Base-by-base conservation (phyloP, 2,113 vertebrate species). In the Telmatochromis sp. region DNA sequence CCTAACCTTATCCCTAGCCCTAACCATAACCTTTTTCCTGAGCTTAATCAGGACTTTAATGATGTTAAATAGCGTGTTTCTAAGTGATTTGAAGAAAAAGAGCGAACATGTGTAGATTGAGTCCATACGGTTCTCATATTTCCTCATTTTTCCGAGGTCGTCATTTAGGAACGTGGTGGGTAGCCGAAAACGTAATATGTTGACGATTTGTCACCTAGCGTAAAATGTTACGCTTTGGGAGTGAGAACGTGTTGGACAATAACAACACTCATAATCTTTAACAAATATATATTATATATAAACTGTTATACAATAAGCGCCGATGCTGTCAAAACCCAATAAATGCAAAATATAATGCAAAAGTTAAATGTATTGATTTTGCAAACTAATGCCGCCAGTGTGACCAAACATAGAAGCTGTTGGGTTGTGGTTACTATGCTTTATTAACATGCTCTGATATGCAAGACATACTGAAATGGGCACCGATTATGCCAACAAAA, bases 31-130 rank as follows among this genome's bases (percentile, higher is more conserved):
- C 33, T 35, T 35, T 35, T 35, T 4, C 3, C 33, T 35, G 33
- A 35, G 0, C 3, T 35, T 35, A 35, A 9, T 8, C 33, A 35
- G 1, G 33, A 35, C 33, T 35, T 35, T 9, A 35, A 35, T 35
- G 3, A 35, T 35, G 33, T 35, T 35, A 35, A 35, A 35, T 35
- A 35, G 33, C 8, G 8, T 35, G 33, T 35, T 35, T 35, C 33
- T 35, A 35, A 35, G 33, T 0, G 3, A 35, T 35, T 35, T 9
- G 33, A 35, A 35, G 33, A 9, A 35, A 35, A 35, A 35, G 33
- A 35, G 33, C 8, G 8, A 1, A 35, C 33, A 35, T 35, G 33
- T 35, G 33, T 35, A 35, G 33, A 35, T 35, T 35, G 33, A 35
- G 33, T 35, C 33, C 33, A 35, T 9, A 35, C 1, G 31, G 6